Conservation (phyloP, 2,113 vertebrate species). For the Alouatta palliata region DNA sequence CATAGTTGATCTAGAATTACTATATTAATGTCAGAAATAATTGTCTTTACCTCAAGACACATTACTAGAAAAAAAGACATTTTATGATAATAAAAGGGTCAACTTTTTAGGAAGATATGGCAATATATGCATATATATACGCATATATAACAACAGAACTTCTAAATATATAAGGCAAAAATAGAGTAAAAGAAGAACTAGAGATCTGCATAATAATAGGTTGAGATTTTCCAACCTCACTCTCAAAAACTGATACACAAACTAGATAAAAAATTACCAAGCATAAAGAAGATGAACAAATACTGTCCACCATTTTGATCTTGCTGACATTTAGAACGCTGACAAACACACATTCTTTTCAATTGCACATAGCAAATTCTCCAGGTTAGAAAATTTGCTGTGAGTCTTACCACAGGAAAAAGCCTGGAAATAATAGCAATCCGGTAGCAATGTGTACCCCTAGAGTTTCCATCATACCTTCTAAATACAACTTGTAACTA, state of each 20-base stretch:
- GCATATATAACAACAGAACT: neutral
- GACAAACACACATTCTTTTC: neutral
- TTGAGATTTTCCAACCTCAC: neutral
- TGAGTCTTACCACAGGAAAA: neutral
- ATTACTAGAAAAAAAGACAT: neutral
- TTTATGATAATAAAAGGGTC: neutral
- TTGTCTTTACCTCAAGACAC: neutral
- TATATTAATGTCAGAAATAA: neutral
- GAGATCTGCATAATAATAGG: neutral
- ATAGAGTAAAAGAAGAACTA: neutral
- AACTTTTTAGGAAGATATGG: neutral
- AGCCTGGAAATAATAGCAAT: neutral
- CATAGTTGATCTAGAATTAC: neutral
- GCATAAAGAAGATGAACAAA: neutral
- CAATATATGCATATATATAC: neutral
- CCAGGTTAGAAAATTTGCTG: neutral
- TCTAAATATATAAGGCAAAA: neutral
- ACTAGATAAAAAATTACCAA: neutral
- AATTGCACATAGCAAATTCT: neutral
- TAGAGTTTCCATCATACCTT: neutral
- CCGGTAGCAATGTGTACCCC: neutral
- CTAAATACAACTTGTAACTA: neutral
- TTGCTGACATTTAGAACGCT: neutral
- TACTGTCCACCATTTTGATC: neutral
- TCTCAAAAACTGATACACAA: neutral